Base-by-base conservation (phyloP, 1,140 invertebrate species). In the Leguminivora glycinivorella region DNA sequence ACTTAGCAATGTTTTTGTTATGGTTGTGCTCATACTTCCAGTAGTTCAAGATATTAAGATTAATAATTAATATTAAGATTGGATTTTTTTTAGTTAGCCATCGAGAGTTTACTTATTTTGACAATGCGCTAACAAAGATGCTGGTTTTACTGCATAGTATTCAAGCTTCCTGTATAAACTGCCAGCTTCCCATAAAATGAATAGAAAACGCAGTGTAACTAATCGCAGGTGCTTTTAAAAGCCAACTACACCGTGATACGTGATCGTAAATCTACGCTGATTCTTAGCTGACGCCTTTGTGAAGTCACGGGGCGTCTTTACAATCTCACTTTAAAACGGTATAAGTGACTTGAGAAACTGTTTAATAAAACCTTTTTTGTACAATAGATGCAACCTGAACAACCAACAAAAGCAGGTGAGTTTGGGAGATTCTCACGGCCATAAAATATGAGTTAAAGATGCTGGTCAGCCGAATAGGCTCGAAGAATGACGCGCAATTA, bases 381-480 rank as follows among this genome's bases (percentile, higher is more conserved):
- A 47, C 17, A 19, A 1, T 6, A 19, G 17, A 14, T 3, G 17
- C 12, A 31, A 63, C 25, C n/a, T 9, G 58, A 63, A 17, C 58
- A 58, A 29, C 52, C 56, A 60, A 60, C 47, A 63, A 29, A 63
- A 17, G 58, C 58, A 31, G 24, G 24, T 60, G 56, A 60, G 58
- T 29, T 31, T 63, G 58, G 58, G 26, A 63, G 58, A 29, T 63
- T 63, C 58, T 31, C 58, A 63, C 58, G 58, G 58, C 58, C 1
- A 63, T 63, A 63, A 63, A 63, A 19, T 63, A 63, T 63, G 29
- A 63, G 25, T 34, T 29, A 63, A 63, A 63, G 29, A 63, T 29
- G 24, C 3, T 34, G 58, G 58, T 63, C 58, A 63, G 19, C 19
- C 26, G 25, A 63, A 63, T 63, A 17, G 58, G 19, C 26, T 31